Conservation (phyloP, 1,140 invertebrate genomes). For the Drosophila carrolli region DNA sequence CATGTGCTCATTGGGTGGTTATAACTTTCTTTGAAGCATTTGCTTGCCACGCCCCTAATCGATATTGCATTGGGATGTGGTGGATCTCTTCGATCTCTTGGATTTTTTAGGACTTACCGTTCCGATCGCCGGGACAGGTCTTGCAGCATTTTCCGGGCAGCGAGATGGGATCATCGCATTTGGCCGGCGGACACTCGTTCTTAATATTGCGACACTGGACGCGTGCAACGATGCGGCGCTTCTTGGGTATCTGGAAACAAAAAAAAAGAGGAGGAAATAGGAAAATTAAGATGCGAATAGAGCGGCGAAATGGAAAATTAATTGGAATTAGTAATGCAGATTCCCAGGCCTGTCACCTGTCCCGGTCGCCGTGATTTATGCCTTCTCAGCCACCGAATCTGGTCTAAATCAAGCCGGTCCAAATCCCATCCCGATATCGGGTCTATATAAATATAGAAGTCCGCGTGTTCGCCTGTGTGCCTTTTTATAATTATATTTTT, state of each 20-base stretch:
- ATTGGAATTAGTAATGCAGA: slow-evolving; percentile 24
- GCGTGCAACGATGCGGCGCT: slow-evolving; percentile 92
- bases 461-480: not conserved
- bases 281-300: not conserved
- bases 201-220: slow-evolving; percentile 95
- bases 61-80: not conserved
- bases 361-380: slow-evolving; percentile 23
- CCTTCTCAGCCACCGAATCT: slow-evolving; percentile 16
- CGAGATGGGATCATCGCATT: slow-evolving; percentile 93
- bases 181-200: slow-evolving; percentile 94
- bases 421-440: slow-evolving; percentile 13
- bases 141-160: slow-evolving; percentile 95
- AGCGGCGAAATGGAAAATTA: slow-evolving; percentile 8
- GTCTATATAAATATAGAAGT: slow-evolving; percentile 45
- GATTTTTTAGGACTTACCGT: slow-evolving; percentile 87
- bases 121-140: slow-evolving; percentile 91
- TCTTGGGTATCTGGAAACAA: slow-evolving; percentile 92
- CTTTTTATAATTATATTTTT: slow-evolving; percentile 19
- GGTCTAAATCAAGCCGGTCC: slow-evolving; percentile 46
- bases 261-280: slow-evolving; percentile 1
- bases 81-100: too few relatives aligned
- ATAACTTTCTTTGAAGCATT: slow-evolving; percentile 1
- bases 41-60: not conserved
- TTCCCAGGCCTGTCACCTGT: slow-evolving; percentile 34
- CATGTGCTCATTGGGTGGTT: too few relatives aligned